Conservation (phyloP, 64 coral and sea anemone species). For the Pocillopora damicornis region DNA sequence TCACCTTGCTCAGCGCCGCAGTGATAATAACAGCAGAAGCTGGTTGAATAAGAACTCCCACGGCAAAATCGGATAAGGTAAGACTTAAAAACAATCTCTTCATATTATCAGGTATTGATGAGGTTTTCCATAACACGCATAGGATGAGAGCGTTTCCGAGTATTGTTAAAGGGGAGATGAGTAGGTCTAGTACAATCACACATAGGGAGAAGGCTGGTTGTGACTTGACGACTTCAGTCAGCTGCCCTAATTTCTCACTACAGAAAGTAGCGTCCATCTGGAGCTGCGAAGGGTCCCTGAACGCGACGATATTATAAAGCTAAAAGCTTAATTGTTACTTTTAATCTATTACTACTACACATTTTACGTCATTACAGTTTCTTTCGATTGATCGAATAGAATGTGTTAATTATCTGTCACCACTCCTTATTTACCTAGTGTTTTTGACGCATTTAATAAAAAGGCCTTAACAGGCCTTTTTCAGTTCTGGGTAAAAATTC, state of each 20-base stretch:
- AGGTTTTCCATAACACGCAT: not conserved
- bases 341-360: too few relatives aligned
- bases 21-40: not conserved
- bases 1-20: not conserved
- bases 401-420: too few relatives aligned
- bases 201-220: not conserved
- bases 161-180: not conserved
- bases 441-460: too few relatives aligned
- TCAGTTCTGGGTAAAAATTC: too few relatives aligned
- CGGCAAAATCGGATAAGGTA: slow-evolving; percentile 24
- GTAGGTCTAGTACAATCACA: not conserved
- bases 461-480: too few relatives aligned
- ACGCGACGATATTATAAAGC: too few relatives aligned
- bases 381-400: too few relatives aligned
- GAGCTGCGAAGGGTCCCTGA: not conserved
- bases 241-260: not conserved
- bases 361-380: too few relatives aligned
- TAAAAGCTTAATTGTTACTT: too few relatives aligned
- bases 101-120: not conserved
- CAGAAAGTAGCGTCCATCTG: not conserved
- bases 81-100: slow-evolving; percentile 2
- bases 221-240: not conserved
- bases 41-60: slow-evolving; percentile 7
- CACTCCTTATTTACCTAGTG: too few relatives aligned
- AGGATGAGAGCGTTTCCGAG: not conserved